A percentile compares a stretch with the other conserved stretches of the same genome.
These are phyloP conservation scores for Indicator maculatus DNA, from an alignment of 2,113 vertebrate genomes.

Conservation along the genomic window DNA sequence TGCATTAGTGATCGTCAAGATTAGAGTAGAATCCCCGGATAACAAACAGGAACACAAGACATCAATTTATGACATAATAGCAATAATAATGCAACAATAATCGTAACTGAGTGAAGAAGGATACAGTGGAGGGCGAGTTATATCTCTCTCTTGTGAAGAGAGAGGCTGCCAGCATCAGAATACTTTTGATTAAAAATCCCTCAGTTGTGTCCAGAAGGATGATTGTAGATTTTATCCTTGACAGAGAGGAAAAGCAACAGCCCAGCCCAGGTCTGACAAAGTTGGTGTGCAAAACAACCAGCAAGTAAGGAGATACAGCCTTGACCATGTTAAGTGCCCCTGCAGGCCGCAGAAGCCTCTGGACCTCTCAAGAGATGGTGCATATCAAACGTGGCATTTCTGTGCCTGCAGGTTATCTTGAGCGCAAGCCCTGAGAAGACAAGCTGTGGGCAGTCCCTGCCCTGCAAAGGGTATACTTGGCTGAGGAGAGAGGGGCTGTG, in stretches of 20 bases:
- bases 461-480: background rate
- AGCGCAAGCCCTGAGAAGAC: background rate
- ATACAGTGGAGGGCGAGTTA: background rate
- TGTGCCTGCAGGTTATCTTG: background rate
- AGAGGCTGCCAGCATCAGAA: background rate
- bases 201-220: background rate
- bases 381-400: background rate
- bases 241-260: background rate
- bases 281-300: background rate
- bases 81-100: constrained; percentile 18
- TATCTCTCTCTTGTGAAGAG: background rate
- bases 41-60: constrained; percentile 59
- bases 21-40: constrained; percentile 64
- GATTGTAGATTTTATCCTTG: background rate
- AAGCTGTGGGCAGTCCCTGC: background rate
- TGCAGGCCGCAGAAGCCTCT: background rate
- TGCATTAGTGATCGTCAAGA: constrained; percentile 58
- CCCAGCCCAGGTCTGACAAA: background rate
- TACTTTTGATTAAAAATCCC: background rate
- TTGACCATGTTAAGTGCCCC: background rate
- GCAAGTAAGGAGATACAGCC: background rate
- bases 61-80: constrained; percentile 65
- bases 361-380: background rate
- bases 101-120: background rate
- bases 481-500: rapidly evolving